Evolutionary conservation across 2,888 invertebrate species (phyloP).

Genomic region (Cyrtodaria siliqua): DNA sequence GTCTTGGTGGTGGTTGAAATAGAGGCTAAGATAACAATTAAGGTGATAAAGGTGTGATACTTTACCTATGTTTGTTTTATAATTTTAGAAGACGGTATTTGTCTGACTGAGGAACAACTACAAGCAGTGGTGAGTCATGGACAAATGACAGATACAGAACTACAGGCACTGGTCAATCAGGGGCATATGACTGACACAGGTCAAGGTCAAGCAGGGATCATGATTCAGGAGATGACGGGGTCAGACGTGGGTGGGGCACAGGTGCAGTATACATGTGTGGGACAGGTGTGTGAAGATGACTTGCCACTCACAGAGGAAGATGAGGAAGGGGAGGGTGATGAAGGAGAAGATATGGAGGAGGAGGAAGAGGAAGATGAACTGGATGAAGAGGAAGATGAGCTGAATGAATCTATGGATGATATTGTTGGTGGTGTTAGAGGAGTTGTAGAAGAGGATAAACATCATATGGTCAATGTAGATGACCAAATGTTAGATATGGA

Average conservation of each 20-base stretch:
- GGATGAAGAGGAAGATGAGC: slow-evolving; percentile 32
- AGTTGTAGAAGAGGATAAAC: slow-evolving; percentile 30
- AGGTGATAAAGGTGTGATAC: no score
- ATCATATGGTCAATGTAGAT: slow-evolving; percentile 22
- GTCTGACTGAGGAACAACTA: slow-evolving; percentile 46
- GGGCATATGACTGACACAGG: slow-evolving; percentile 31
- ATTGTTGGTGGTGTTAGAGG: slow-evolving; percentile 23
- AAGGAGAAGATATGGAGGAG: slow-evolving; percentile 22
- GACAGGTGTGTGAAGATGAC: slow-evolving; percentile 11
- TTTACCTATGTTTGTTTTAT: slow-evolving; percentile 18
- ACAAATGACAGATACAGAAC: slow-evolving; percentile 27
- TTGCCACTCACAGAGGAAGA: slow-evolving; percentile 18
- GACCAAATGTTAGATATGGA: slow-evolving; percentile 49
- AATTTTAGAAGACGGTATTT: slow-evolving; percentile 47
- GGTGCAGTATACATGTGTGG: slow-evolving; percentile 3
- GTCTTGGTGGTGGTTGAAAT: no score
- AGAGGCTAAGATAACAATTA: no score
- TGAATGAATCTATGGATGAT: slow-evolving; percentile 36
- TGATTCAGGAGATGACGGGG: slow-evolving; percentile 1
- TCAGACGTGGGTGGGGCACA: background rate
- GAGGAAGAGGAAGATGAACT: slow-evolving; percentile 8
- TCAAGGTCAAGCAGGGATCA: no score
- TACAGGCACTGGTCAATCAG: slow-evolving; percentile 24
- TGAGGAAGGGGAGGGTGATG: slow-evolving; percentile 28
- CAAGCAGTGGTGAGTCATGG: slow-evolving; percentile 41